Conservation (phyloP, 2,888 invertebrate genomes). For the Ceraclea dissimilis region DNA sequence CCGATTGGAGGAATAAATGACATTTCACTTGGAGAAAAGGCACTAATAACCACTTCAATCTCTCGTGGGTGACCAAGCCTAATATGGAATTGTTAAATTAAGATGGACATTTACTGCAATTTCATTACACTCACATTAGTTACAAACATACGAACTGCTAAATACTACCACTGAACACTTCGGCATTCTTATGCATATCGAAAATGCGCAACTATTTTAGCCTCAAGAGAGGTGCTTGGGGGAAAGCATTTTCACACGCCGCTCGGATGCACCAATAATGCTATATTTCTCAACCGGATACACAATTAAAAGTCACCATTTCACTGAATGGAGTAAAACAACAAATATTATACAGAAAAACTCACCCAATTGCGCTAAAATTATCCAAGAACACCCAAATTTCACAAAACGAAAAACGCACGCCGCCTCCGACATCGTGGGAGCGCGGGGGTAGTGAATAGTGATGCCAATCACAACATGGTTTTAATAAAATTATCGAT, state of each 20-base stretch:
- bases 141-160: neutral
- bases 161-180: neutral
- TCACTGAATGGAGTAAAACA: too few relatives aligned
- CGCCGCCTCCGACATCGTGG: slow-evolving; percentile 10
- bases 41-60: neutral
- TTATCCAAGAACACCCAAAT: neutral
- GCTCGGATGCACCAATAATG: neutral
- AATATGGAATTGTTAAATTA: slow-evolving; percentile 10
- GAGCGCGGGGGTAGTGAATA: slow-evolving; percentile 7
- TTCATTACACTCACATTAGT: neutral
- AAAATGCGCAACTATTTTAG: slow-evolving; percentile 2
- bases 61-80: slow-evolving; percentile 16
- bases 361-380: neutral
- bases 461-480: neutral
- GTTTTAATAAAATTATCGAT: neutral
- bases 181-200: neutral
- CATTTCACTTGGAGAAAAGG: neutral
- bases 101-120: neutral
- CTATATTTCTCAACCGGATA: too few relatives aligned
- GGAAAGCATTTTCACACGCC: neutral
- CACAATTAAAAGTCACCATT: too few relatives aligned
- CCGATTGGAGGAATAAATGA: neutral
- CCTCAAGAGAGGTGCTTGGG: neutral
- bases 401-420: slow-evolving; percentile 11
- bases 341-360: neutral